Percentiles rank a stretch among this genome's conserved stretches.
phyloP scores from a whole-genome alignment of 1,140 invertebrate species.

The Psix sp. region DNA sequence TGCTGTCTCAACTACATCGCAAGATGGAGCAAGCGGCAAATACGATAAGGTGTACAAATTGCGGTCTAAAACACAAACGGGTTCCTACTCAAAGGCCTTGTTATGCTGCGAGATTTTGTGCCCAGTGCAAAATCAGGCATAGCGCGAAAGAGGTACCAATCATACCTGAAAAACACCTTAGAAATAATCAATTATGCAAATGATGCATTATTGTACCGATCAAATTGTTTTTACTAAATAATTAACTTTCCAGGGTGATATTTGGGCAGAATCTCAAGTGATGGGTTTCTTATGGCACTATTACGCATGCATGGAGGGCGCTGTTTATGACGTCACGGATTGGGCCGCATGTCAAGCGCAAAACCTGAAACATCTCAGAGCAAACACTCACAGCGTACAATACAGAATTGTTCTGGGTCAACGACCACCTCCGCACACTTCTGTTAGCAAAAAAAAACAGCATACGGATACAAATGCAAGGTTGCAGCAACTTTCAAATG shows the following conservation, averaged over 20 bases:
- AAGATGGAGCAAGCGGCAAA: slow-evolving; percentile 96
- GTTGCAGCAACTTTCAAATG: slow-evolving; percentile 56
- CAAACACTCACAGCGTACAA: slow-evolving; percentile 93
- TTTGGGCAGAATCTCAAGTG: slow-evolving; percentile 94
- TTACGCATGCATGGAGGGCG: slow-evolving; percentile 97
- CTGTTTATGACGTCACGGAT: slow-evolving; percentile 95
- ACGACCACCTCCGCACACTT: slow-evolving; percentile 76
- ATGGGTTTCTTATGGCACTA: slow-evolving; percentile 94
- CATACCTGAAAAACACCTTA: slow-evolving; percentile 31
- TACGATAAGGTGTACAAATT: slow-evolving; percentile 93
- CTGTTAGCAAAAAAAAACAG: slow-evolving; percentile 68
- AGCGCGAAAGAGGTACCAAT: slow-evolving; percentile 89
- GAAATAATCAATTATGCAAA: slow-evolving; percentile 8
- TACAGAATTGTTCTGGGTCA: slow-evolving; percentile 92
- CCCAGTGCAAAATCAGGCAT: slow-evolving; percentile 92
- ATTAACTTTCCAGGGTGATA: slow-evolving; percentile 85
- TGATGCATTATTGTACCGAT: background rate
- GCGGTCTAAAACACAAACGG: slow-evolving; percentile 91
- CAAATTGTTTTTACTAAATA: background rate
- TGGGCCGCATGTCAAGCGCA: slow-evolving; percentile 95
- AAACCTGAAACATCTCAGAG: slow-evolving; percentile 86
- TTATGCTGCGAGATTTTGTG: slow-evolving; percentile 93
- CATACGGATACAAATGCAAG: slow-evolving; percentile 68
- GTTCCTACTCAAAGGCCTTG: slow-evolving; percentile 89
- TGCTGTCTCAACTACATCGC: slow-evolving; percentile 90